Percentiles rank a stretch among this genome's conserved stretches.
Conservation (phyloP, 1,140 invertebrate genomes). For the Glossosoma conforme region DNA sequence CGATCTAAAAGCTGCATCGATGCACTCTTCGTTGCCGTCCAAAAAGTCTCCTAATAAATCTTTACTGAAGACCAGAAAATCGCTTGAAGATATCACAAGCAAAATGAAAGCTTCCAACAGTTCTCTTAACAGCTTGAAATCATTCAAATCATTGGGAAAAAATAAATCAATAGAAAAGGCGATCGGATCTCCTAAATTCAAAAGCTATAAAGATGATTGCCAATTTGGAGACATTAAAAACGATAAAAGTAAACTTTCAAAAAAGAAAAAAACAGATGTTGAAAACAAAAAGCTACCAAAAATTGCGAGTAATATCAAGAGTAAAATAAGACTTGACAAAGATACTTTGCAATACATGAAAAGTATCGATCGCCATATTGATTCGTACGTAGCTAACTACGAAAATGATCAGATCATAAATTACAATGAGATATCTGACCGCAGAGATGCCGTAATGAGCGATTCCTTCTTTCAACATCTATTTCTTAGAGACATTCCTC, state of each 20-base stretch:
- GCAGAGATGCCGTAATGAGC: constrained; percentile 52
- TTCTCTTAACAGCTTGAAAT: constrained; percentile 15
- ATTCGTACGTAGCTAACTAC: constrained; percentile 23
- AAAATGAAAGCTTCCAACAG: constrained; percentile 14
- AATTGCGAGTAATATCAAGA: constrained; percentile 2
- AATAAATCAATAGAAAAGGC: constrained; percentile 2
- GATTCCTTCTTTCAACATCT: constrained; percentile 68
- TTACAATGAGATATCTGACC: constrained; percentile 50
- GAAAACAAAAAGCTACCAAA: constrained; percentile 12
- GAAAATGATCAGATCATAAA: constrained; percentile 32
- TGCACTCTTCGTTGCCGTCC: constrained; percentile 1
- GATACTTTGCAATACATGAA: constrained; percentile 26
- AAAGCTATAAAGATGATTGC: constrained; percentile 3
- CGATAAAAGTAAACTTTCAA: constrained; percentile 9
- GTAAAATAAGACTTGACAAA: constrained; percentile 1
- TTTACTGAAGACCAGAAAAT: constrained; percentile 3
- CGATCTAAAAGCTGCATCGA: constrained; percentile 1
- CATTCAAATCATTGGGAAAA: constrained; percentile 4
- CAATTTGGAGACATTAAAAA: constrained; percentile 18
- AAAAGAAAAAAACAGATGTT: constrained; percentile 8
- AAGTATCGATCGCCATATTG: constrained; percentile 29
- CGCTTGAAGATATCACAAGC: constrained; percentile 14
- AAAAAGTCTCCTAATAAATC: constrained; percentile 9
- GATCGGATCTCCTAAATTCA: too few species aligned
- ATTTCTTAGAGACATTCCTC: constrained; percentile 51